A percentile compares a stretch with the other conserved stretches of the same genome.
Evolutionary conservation across 2,113 vertebrate species (phyloP).

Genomic region (Oryctolagus cuniculus): mOryCun1.1 NC_091433.1:1137501-1138000

Average conservation of each 20-base stretch:
- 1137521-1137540: neutral
- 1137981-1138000: too few species aligned
- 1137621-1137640: neutral
- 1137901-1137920: neutral
- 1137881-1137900: accelerated
- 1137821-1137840: neutral
- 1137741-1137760: neutral
- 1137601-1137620: accelerated
- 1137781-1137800: neutral
- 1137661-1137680: neutral
- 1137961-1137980: neutral
- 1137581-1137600: accelerated
- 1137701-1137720: accelerated
- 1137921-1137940: neutral
- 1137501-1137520: neutral
- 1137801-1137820: neutral
- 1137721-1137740: too few species aligned
- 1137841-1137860: too few species aligned
- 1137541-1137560: neutral
- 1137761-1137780: accelerated
- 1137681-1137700: neutral
- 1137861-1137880: neutral
- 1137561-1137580: neutral
- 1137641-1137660: neutral
- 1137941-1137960: too few species aligned